phyloP scores from a whole-genome alignment of 2,113 vertebrate species.

The Seriola rivoliana region DNA sequence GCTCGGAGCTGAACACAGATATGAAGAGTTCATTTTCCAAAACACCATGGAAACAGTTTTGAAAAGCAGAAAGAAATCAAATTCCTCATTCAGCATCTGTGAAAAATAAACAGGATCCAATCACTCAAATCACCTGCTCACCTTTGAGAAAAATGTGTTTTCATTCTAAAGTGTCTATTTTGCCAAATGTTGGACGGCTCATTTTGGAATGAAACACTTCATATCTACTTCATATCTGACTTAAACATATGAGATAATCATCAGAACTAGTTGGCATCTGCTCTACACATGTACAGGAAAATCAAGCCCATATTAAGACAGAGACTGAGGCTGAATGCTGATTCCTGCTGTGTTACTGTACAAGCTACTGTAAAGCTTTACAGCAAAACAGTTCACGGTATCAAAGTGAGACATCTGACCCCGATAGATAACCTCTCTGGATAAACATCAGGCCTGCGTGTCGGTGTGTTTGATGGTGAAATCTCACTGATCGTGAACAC shows the following conservation, averaged over 20 bases:
- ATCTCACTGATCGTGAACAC: conserved; percentile 8
- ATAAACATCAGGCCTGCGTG: conserved; percentile 33
- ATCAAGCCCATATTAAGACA: conserved; percentile 26
- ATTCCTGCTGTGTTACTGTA: conserved; percentile 19
- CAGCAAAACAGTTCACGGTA: conserved; percentile 4
- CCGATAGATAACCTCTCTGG: conserved; percentile 28
- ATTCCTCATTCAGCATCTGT: conserved; percentile 38
- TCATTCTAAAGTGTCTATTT: conserved; percentile 30
- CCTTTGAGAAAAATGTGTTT: conserved; percentile 21
- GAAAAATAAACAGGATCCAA: conserved; percentile 35
- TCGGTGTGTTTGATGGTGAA: conserved; percentile 20
- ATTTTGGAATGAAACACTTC: conserved; percentile 63
- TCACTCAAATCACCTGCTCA: conserved; percentile 27
- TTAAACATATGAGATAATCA: conserved; percentile 55
- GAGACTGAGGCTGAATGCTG: conserved; percentile 32
- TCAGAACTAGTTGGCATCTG: conserved; percentile 55
- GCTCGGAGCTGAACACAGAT: conserved; percentile 48
- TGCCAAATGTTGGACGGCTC: conserved; percentile 21
- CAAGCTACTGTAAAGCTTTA: conserved; percentile 40
- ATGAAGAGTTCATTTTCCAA: conserved; percentile 57
- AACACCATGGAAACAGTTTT: conserved; percentile 28
- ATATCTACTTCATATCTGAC: conserved; percentile 58
- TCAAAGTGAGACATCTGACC: conserved; percentile 58
- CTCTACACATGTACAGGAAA: conserved; percentile 53
- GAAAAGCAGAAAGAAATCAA: conserved; percentile 14